Percentiles rank a stretch among this genome's conserved stretches.
These are phyloP conservation scores for Heliothis peltigera DNA, from an alignment of 2,888 invertebrate genomes.

Conservation along the genomic window DNA sequence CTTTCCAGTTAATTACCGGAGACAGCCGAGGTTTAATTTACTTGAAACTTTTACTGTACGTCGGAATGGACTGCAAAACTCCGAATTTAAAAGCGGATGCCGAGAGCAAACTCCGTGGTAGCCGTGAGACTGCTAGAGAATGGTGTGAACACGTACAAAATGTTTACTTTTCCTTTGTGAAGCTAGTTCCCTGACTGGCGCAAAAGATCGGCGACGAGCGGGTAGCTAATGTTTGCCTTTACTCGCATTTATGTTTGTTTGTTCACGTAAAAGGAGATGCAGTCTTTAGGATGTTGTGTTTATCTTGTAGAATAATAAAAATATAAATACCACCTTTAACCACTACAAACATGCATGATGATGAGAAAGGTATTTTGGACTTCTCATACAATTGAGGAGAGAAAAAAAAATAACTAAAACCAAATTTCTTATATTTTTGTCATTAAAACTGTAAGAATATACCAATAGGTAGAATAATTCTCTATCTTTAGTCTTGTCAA, in stretches of 20 bases:
- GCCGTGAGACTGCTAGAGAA: constrained; percentile 67
- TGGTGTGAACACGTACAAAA: constrained; percentile 72
- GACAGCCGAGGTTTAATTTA: constrained; percentile 51
- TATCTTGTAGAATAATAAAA: constrained; percentile 5
- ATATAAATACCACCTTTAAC: constrained; percentile 14
- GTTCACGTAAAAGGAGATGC: constrained; percentile 44
- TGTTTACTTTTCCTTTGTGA: constrained; percentile 71
- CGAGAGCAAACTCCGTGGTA: constrained; percentile 63
- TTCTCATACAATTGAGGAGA: no score
- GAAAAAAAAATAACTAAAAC: no score
- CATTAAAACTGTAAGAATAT: no score
- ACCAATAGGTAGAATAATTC: no score
- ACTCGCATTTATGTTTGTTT: constrained; percentile 48
- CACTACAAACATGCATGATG: no score
- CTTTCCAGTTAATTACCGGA: constrained; percentile 46
- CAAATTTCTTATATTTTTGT: no score
- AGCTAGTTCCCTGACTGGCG: constrained; percentile 58
- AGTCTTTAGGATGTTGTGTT: constrained; percentile 24
- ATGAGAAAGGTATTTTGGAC: no score
- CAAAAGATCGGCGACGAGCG: constrained; percentile 51
- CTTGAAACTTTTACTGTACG: constrained; percentile 55
- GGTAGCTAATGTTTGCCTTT: constrained; percentile 38
- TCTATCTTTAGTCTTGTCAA: no score
- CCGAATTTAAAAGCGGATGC: constrained; percentile 60
- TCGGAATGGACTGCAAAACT: constrained; percentile 56